phyloP scores from a whole-genome alignment of 2,888 invertebrate genomes.

The Sminthurinus aureus region DNA sequence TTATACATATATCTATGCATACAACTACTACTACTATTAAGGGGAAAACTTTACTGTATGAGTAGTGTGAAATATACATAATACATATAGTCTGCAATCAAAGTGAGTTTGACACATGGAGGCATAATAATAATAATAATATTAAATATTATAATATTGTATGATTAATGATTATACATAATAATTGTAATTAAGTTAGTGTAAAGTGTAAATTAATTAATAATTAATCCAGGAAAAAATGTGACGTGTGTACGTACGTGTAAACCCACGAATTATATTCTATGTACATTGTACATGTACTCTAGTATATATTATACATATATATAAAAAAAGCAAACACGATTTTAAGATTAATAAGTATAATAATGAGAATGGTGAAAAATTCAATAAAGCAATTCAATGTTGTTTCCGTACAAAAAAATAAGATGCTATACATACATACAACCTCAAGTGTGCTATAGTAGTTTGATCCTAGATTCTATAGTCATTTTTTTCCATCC shows the following conservation, averaged over 20 bases:
- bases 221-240: neutral
- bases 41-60: no score
- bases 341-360: constrained; percentile 6
- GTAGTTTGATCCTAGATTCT: neutral
- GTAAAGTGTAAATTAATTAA: no score
- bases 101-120: constrained; percentile 6
- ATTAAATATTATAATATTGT: neutral
- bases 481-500: neutral
- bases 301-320: neutral
- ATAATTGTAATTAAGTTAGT: no score
- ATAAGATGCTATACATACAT: neutral
- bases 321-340: neutral
- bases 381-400: constrained; percentile 18
- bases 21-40: neutral
- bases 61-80: neutral
- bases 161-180: no score
- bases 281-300: neutral
- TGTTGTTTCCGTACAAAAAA: constrained; percentile 29
- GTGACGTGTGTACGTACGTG: constrained; percentile 23
- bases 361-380: constrained; percentile 8
- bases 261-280: constrained; percentile 17
- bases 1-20: constrained; percentile 6
- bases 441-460: neutral
- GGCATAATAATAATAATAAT: constrained; percentile 15
- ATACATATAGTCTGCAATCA: constrained; percentile 2